These are phyloP conservation scores for Microhierax caerulescens DNA, from an alignment of 2,797 vertebrate genomes.

Conservation along the genomic window DNA sequence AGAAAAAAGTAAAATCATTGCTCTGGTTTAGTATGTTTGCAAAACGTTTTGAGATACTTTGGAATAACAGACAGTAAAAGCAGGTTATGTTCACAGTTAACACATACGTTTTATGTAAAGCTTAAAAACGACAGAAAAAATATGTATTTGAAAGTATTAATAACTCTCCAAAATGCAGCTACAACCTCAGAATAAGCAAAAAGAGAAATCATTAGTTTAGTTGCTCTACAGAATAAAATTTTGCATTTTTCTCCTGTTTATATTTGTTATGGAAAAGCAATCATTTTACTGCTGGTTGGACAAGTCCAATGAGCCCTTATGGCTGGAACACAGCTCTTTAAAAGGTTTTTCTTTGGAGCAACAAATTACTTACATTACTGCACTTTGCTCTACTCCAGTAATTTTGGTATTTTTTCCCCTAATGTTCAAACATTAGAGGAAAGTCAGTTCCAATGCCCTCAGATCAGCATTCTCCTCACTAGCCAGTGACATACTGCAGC, in stretches of 20 bases:
- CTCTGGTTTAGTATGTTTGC: neutral
- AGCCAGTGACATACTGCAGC: neutral
- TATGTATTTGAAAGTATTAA: neutral
- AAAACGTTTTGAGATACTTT: neutral
- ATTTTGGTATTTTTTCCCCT: constrained; percentile 37
- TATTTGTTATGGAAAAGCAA: constrained; percentile 59
- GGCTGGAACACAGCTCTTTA: constrained; percentile 38
- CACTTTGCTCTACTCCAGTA: constrained; percentile 17
- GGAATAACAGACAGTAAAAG: neutral
- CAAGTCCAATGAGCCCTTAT: constrained; percentile 36
- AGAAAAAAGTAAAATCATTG: neutral
- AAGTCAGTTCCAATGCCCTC: neutral
- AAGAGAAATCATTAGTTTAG: constrained; percentile 5
- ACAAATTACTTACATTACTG: constrained; percentile 42
- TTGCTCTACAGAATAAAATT: constrained; percentile 18
- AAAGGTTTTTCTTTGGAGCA: constrained; percentile 42
- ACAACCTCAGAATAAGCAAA: neutral
- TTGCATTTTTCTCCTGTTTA: constrained; percentile 52
- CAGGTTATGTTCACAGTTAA: neutral
- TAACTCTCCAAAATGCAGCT: neutral
- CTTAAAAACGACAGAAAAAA: neutral
- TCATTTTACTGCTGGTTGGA: constrained; percentile 41
- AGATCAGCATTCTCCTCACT: neutral
- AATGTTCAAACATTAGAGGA: constrained; percentile 12
- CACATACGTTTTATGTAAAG: neutral